A percentile compares a stretch with the other conserved stretches of the same genome.
These are phyloP conservation scores for Lycaon pictus DNA, from an alignment of 2,113 vertebrate genomes.

Conservation along the genomic window DNA sequence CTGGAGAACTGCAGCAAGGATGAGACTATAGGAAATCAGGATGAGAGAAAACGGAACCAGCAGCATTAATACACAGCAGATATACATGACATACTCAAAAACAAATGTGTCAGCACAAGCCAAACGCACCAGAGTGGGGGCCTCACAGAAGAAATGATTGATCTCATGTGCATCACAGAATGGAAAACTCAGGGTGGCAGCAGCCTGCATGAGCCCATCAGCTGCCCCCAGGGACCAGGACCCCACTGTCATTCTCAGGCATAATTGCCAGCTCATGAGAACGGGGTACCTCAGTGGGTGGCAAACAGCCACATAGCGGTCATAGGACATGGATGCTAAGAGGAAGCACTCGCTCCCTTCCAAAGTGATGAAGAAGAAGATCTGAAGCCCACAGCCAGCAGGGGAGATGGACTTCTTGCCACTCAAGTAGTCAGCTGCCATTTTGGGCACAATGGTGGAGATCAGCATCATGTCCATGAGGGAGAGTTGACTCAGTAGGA, in stretches of 20 bases:
- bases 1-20: not conserved
- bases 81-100: not conserved
- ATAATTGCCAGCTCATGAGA: not conserved
- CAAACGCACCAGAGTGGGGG: not conserved
- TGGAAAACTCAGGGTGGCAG: not conserved
- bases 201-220: not conserved
- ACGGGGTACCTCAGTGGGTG: not conserved
- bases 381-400: not conserved
- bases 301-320: not conserved
- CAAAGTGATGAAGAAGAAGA: constrained; percentile 4
- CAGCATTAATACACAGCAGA: constrained; percentile 15
- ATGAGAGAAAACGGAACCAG: not conserved
- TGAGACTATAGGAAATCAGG: not conserved
- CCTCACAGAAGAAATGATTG: constrained; percentile 5
- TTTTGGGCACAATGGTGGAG: constrained; percentile 9
- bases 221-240: constrained; percentile 20
- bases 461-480: not conserved
- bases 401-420: not conserved
- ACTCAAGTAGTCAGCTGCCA: not conserved
- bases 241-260: not conserved
- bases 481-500: not conserved
- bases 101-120: not conserved
- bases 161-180: not conserved
- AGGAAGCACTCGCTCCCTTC: constrained; percentile 18
- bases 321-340: constrained; percentile 51